These are phyloP conservation scores for Diadumene lineata DNA, from an alignment of 92 coral and sea anemone genomes.

Conservation along the genomic window DNA sequence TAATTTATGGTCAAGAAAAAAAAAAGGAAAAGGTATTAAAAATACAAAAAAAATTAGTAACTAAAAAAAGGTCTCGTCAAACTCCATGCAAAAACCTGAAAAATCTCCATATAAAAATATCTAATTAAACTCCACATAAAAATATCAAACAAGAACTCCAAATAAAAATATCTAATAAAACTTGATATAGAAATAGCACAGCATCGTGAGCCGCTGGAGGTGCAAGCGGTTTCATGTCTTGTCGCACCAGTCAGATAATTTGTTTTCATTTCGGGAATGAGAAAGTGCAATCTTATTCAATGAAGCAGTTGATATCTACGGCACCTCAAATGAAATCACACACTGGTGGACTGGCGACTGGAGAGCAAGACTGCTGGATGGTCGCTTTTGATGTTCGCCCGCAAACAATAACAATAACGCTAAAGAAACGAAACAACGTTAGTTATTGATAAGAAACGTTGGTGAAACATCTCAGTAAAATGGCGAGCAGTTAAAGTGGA, in stretches of 20 bases:
- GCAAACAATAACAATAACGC: slow-evolving; percentile 7
- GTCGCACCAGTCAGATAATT: neutral
- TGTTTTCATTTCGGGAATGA: neutral
- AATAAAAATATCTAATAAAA: too few relatives aligned
- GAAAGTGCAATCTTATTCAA: slow-evolving; percentile 2
- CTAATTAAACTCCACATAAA: neutral
- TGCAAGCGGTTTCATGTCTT: neutral
- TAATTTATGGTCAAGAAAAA: too few relatives aligned
- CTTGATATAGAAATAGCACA: neutral
- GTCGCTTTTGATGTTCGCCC: neutral
- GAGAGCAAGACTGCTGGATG: slow-evolving; percentile 3
- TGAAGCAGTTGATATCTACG: neutral
- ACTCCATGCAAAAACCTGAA: too few relatives aligned
- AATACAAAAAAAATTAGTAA: too few relatives aligned
- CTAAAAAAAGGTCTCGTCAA: too few relatives aligned
- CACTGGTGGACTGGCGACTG: neutral
- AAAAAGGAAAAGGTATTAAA: too few relatives aligned
- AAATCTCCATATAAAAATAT: too few relatives aligned
- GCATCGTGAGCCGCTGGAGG: neutral
- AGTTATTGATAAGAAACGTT: too few relatives aligned
- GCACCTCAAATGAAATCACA: slow-evolving; percentile 5
- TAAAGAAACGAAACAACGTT: neutral
- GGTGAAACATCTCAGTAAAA: too few relatives aligned
- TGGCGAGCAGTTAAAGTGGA: too few relatives aligned
- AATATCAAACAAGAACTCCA: neutral